phyloP scores from a whole-genome alignment of 2,888 invertebrate species.

The Willowsia nigromaculata region DNA sequence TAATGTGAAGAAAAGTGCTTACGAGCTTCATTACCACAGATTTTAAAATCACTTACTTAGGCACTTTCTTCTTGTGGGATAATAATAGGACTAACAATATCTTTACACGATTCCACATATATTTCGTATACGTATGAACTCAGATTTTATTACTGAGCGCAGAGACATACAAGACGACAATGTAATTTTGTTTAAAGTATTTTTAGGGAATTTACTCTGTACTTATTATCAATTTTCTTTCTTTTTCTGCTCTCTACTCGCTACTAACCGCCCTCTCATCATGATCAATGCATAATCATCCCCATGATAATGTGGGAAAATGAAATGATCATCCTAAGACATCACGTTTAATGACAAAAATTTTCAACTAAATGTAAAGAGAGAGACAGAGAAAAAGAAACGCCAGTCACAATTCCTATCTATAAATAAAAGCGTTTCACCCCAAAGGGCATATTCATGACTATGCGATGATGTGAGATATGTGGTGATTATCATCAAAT shows the following conservation, averaged over 20 bases:
- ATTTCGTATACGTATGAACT: neutral
- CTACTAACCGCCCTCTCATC: conserved; percentile 35
- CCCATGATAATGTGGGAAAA: conserved; percentile 36
- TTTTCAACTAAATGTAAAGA: conserved; percentile 40
- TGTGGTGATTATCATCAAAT: conserved; percentile 1
- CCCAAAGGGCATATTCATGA: conserved; percentile 61
- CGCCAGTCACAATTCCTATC: neutral
- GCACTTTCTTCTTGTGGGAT: neutral
- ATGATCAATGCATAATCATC: neutral
- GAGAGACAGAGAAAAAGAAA: neutral
- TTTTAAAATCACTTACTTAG: conserved; percentile 25
- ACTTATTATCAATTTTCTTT: neutral
- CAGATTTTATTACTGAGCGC: too few species aligned
- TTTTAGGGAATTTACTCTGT: neutral
- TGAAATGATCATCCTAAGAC: conserved; percentile 47
- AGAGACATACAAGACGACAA: too few species aligned
- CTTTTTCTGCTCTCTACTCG: neutral
- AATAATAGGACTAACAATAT: neutral
- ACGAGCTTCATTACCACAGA: conserved; percentile 12
- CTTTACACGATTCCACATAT: neutral
- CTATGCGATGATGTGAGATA: conserved; percentile 25
- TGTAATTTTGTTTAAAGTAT: neutral
- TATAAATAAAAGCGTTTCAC: conserved; percentile 49
- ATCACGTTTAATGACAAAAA: conserved; percentile 56
- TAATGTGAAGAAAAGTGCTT: conserved; percentile 40